These are phyloP conservation scores for Rhinichthys klamathensis DNA, from an alignment of 2,113 vertebrate species.

Conservation along the genomic window DNA sequence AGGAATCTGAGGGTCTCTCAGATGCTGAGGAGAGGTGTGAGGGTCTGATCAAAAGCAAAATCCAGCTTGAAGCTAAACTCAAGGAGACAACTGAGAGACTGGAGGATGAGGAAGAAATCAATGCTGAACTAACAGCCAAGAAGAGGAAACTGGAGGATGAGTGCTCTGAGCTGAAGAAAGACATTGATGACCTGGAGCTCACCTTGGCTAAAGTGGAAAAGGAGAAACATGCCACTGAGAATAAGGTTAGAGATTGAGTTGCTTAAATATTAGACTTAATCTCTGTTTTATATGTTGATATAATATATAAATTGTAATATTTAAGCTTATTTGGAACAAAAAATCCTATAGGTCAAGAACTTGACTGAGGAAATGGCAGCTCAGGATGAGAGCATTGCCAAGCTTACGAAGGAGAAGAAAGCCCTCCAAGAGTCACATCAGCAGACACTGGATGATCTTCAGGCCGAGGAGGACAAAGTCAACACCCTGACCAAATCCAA, in stretches of 20 bases:
- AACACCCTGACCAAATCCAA: conserved; percentile 57
- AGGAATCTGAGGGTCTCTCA: conserved; percentile 67
- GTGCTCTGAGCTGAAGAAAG: conserved; percentile 66
- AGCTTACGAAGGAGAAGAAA: conserved; percentile 62
- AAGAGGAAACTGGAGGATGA: conserved; percentile 39
- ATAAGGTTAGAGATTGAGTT: conserved; percentile 67
- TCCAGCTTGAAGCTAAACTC: conserved; percentile 61
- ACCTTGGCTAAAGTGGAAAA: conserved; percentile 60
- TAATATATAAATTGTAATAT: neutral
- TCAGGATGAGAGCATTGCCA: conserved; percentile 49
- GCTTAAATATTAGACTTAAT: neutral
- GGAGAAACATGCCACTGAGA: conserved; percentile 44
- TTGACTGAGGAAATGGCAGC: conserved; percentile 52
- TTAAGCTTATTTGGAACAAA: conserved; percentile 45
- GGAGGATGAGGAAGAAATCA: conserved; percentile 80
- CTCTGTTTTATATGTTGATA: neutral
- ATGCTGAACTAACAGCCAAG: conserved; percentile 75
- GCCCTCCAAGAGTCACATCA: conserved; percentile 63
- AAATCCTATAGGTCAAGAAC: conserved; percentile 44
- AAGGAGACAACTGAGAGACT: conserved; percentile 70
- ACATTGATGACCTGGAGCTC: neutral
- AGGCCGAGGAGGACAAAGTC: conserved; percentile 70
- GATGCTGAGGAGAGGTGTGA: conserved; percentile 64
- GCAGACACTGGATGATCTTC: conserved; percentile 70
- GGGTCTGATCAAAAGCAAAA: conserved; percentile 62